These are phyloP conservation scores for Hestina assimilis DNA, from an alignment of 1,140 invertebrate genomes.

Conservation along the genomic window DNA sequence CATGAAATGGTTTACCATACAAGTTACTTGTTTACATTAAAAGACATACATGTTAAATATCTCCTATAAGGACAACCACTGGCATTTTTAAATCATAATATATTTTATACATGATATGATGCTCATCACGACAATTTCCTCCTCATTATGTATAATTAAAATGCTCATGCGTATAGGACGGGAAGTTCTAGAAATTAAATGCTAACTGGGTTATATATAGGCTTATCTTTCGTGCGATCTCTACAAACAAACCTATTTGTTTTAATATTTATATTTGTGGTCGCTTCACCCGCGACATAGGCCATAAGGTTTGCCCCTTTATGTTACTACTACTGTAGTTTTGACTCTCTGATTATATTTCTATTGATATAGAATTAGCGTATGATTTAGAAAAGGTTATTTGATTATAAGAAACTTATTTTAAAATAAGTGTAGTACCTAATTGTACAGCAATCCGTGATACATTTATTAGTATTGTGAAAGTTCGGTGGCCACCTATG, in stretches of 20 bases:
- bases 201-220: constrained; percentile 51
- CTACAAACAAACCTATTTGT: constrained; percentile 57
- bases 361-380: too few relatives aligned
- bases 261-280: constrained; percentile 45
- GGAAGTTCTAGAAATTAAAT: constrained; percentile 26
- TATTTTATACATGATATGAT: constrained; percentile 23
- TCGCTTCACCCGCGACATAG: constrained; percentile 6
- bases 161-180: constrained; percentile 18
- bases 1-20: too few relatives aligned
- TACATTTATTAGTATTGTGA: too few relatives aligned
- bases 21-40: neutral
- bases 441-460: too few relatives aligned
- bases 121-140: constrained; percentile 16
- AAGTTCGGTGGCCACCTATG: too few relatives aligned
- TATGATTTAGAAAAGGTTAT: too few relatives aligned
- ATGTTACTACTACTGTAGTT: constrained; percentile 1
- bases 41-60: too few relatives aligned
- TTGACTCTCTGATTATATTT: too few relatives aligned
- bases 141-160: constrained; percentile 31
- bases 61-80: neutral
- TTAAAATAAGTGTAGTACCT: too few relatives aligned
- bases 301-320: constrained; percentile 46
- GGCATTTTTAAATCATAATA: constrained; percentile 13
- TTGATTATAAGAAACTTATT: too few relatives aligned
- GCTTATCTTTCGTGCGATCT: constrained; percentile 40